phyloP scores from a whole-genome alignment of 2,113 vertebrate genomes.

The Vireo altiloquus region DNA sequence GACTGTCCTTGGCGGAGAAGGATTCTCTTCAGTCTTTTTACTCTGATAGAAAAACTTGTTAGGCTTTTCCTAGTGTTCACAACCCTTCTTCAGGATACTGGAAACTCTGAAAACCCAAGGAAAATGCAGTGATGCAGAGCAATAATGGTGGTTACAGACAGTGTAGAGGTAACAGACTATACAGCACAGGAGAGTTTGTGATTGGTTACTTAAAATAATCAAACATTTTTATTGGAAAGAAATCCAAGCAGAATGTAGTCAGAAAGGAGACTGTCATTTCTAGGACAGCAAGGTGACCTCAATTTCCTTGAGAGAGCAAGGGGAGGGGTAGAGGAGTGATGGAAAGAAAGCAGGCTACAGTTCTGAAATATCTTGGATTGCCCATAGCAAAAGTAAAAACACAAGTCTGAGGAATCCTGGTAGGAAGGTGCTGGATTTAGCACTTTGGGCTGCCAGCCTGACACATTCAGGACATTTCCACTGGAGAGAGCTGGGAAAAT shows the following conservation, averaged over 20 bases:
- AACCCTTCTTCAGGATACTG: not conserved
- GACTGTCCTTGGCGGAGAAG: not conserved
- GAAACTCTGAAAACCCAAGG: not conserved
- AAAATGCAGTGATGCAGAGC: not conserved
- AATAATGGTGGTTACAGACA: not conserved
- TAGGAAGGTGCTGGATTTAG: not conserved
- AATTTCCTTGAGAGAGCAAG: not conserved
- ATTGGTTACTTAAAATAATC: not conserved
- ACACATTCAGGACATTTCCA: not conserved
- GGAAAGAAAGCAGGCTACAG: not conserved
- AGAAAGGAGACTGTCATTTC: not conserved
- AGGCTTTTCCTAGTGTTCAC: not conserved
- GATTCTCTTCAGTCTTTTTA: not conserved
- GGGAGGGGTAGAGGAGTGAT: not conserved
- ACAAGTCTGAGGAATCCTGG: not conserved
- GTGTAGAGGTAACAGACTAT: not conserved
- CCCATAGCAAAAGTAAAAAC: not conserved
- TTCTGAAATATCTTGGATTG: not conserved
- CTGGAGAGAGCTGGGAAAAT: not conserved
- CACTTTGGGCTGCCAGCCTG: not conserved
- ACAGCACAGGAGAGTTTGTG: not conserved
- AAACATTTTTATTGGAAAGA: not conserved
- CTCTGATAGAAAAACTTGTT: not conserved
- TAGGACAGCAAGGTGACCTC: not conserved
- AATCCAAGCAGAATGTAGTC: not conserved